Base-by-base conservation (phyloP, 2,797 vertebrate species). In the Sebastes flavidus region DNA sequence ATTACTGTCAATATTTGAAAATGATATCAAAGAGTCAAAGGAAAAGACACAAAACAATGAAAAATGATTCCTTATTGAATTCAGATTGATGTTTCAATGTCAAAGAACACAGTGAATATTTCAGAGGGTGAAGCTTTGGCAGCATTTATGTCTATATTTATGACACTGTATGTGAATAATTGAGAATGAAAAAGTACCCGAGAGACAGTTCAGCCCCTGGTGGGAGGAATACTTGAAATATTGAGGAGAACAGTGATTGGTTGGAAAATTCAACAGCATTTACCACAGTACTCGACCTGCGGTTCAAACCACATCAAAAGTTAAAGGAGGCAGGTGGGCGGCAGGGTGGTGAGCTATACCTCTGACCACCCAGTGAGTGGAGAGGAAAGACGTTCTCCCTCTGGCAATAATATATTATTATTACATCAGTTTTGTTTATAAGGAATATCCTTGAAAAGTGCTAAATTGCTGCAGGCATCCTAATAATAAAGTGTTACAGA, bases 161-260 rank as follows among this genome's bases (percentile, higher is more conserved):
- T 85, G 65, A 61, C 63, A 58, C 4, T 20, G 20, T 24, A 8
- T 27, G n/a, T 58, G 46, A 77, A 69, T 76, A n/a, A 74, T 77
- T 80, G 34, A 77, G 59, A 65, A 20, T 52, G 34, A 32, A 14
- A 70, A 67, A 42, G 62, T 27, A n/a, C 63, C 20, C 2, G 1
- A 9, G 38, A 61, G 30, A 49, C 49, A 52, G 60, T 55, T 62
- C 59, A 60, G 25, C 6, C 16, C 2, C 6, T 3, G 0, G 4
- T 30, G 36, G 36, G 36, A 68, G 36, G 10, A 58, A 12, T 13
- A n/a, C 38, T 25, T 61, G 25, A 82, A 80, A 61, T 73, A 63
- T 34, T 32, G 3, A 74, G n/a, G 34, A 49, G 29, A 59, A 32
- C 27, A 34, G 55, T 13, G 6, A 66, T 65, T n/a, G 62, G 25